Percentiles rank a stretch among this genome's conserved stretches.
phyloP scores from a whole-genome alignment of 1,140 invertebrate genomes.

The Saccostrea echinata region DNA sequence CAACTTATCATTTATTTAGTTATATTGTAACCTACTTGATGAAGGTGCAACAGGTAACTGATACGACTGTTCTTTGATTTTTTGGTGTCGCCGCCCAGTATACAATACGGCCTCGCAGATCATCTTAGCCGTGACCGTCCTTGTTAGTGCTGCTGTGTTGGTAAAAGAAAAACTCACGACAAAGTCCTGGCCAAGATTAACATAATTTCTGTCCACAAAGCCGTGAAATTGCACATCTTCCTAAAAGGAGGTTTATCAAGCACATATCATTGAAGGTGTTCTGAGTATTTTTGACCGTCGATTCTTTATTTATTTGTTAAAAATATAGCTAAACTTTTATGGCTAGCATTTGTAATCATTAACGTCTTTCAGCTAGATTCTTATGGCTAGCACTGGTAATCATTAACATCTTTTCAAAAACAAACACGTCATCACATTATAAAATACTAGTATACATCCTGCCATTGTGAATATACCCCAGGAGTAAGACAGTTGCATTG shows the following conservation, averaged over 20 bases:
- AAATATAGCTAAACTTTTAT: no score
- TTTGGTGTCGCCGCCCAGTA: slow-evolving; percentile 45
- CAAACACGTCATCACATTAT: no score
- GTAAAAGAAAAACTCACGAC: slow-evolving; percentile 42
- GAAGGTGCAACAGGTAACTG: slow-evolving; percentile 32
- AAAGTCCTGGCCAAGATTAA: slow-evolving; percentile 53
- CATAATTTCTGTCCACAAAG: slow-evolving; percentile 50
- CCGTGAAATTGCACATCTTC: slow-evolving; percentile 54
- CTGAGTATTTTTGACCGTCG: no score
- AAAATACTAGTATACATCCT: no score
- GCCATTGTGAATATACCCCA: no score
- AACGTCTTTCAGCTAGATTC: no score
- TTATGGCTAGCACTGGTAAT: no score
- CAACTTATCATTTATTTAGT: not conserved
- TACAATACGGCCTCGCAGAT: slow-evolving; percentile 53
- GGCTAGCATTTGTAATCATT: no score
- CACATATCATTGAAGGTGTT: no score
- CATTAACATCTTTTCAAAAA: no score
- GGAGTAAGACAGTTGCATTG: no score
- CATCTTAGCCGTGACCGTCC: slow-evolving; percentile 54
- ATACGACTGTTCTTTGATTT: slow-evolving; percentile 50
- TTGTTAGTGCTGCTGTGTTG: slow-evolving; percentile 26
- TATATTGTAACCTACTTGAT: slow-evolving; percentile 40
- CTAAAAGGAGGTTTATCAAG: not conserved
- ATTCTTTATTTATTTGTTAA: no score